These are phyloP conservation scores for Anoplophora glabripennis DNA, from an alignment of 1,140 invertebrate species.

Conservation along the genomic window DNA sequence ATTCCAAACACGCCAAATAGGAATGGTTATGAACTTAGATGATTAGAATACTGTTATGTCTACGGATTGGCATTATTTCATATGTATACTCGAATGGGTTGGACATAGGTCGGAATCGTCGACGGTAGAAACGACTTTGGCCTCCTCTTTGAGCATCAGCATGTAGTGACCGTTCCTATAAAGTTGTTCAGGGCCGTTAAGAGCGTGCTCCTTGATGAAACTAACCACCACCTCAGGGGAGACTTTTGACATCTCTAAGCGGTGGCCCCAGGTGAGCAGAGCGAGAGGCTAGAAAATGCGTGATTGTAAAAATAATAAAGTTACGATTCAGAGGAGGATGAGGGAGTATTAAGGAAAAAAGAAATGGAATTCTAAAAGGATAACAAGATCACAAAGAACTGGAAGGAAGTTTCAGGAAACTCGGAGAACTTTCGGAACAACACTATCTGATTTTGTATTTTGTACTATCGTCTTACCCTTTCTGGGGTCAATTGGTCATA, in stretches of 20 bases:
- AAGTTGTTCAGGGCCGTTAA: constrained; percentile 64
- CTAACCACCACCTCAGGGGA: constrained; percentile 54
- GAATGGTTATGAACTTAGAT: too few relatives aligned
- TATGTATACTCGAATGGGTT: background rate
- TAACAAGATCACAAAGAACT: too few relatives aligned
- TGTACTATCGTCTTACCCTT: too few relatives aligned
- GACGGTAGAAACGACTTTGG: constrained; percentile 54
- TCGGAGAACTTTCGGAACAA: too few relatives aligned
- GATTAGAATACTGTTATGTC: background rate
- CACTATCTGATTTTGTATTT: too few relatives aligned
- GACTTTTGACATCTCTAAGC: constrained; percentile 69
- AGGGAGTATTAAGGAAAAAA: too few relatives aligned
- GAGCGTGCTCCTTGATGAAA: constrained; percentile 67
- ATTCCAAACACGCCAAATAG: too few relatives aligned
- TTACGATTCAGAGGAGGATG: too few relatives aligned
- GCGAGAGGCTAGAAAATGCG: constrained; percentile 68
- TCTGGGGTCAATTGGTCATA: constrained; percentile 60
- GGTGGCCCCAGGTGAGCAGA: constrained; percentile 73
- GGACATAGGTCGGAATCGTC: constrained; percentile 56
- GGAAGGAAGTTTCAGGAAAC: too few relatives aligned
- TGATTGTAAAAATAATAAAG: too few relatives aligned
- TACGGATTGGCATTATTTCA: constrained; percentile 7
- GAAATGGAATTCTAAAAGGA: too few relatives aligned
- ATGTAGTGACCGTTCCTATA: constrained; percentile 62
- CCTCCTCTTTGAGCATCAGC: constrained; percentile 41